Evolutionary conservation across 2,888 invertebrate species (phyloP).

Genomic region (Listrodromus nycthemerus): DNA sequence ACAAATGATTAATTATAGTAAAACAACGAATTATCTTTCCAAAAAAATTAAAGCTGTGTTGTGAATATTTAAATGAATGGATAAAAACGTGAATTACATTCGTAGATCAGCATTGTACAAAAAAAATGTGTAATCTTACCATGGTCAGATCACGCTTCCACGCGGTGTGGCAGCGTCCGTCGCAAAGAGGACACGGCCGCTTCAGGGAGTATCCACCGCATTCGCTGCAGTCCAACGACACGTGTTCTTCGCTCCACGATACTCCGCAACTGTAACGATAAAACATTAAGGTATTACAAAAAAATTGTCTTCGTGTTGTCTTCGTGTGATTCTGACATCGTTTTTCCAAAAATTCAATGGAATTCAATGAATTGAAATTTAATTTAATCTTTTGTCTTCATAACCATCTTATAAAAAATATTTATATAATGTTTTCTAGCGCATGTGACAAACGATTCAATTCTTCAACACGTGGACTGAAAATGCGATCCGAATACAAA

Average conservation of each 20-base stretch:
- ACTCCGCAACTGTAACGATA: conserved; percentile 89
- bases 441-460: background rate
- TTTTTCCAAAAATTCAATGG: background rate
- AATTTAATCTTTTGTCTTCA: background rate
- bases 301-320: background rate
- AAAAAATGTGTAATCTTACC: conserved; percentile 85
- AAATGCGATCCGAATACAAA: background rate
- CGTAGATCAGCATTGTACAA: background rate
- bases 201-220: conserved; percentile 92
- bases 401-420: background rate
- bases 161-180: conserved; percentile 89
- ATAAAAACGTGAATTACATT: background rate
- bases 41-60: background rate
- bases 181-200: conserved; percentile 91
- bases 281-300: conserved; percentile 12
- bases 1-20: background rate
- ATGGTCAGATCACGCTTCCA: conserved; percentile 92
- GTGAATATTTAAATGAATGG: background rate
- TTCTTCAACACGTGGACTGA: background rate
- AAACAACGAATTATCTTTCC: background rate
- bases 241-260: conserved; percentile 92
- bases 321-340: background rate
- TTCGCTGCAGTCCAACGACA: conserved; percentile 91
- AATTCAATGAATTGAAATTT: background rate
- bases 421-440: background rate